Conservation (phyloP, 2,888 invertebrate genomes). For the Adelphocoris suturalis region DNA sequence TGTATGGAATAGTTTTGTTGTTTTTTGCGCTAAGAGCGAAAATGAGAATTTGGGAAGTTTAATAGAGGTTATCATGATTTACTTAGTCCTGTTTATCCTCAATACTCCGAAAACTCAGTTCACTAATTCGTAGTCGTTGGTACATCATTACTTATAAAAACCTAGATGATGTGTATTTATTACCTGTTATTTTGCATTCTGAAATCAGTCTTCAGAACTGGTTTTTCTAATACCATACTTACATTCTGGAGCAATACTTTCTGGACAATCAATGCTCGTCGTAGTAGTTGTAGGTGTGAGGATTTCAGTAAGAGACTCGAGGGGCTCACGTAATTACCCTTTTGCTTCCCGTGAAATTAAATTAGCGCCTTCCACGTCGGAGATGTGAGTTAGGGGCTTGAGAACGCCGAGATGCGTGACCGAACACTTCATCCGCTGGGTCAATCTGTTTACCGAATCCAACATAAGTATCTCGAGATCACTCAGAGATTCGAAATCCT, state of each 20-base stretch:
- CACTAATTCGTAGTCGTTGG: too few species aligned
- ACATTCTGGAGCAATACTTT: neutral
- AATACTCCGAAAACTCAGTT: too few species aligned
- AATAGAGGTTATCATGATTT: too few species aligned
- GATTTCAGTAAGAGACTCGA: neutral
- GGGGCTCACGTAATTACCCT: neutral
- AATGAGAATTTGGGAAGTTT: too few species aligned
- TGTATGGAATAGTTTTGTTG: too few species aligned
- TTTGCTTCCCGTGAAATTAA: neutral
- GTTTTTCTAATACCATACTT: too few species aligned
- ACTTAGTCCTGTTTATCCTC: too few species aligned
- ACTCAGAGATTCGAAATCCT: constrained; percentile 31
- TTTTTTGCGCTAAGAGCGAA: too few species aligned
- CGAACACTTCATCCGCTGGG: constrained; percentile 1
- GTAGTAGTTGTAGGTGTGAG: neutral
- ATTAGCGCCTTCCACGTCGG: constrained; percentile 6
- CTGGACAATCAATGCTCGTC: neutral
- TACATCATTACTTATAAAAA: too few species aligned
- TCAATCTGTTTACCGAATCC: constrained; percentile 42
- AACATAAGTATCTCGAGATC: neutral
- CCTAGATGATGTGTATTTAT: too few species aligned
- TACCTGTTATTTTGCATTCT: too few species aligned
- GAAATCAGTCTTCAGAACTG: too few species aligned
- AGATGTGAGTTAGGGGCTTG: neutral
- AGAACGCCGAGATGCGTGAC: constrained; percentile 2